These are phyloP conservation scores for Phalangium opilio DNA, from an alignment of 2,888 invertebrate genomes.

Conservation along the genomic window DNA sequence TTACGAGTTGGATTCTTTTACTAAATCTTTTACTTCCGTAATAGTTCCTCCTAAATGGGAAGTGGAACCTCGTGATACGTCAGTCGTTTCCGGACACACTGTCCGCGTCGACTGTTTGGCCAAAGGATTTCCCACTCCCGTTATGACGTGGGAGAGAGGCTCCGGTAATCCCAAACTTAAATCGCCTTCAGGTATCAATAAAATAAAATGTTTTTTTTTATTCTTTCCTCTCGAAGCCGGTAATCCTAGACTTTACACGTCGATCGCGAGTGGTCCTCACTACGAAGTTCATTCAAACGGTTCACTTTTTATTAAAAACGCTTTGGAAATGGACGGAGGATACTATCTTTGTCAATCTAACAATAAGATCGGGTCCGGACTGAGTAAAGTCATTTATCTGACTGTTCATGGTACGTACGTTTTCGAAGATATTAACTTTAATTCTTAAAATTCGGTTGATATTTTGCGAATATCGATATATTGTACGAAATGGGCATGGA, in stretches of 20 bases:
- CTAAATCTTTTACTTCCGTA: slow-evolving; percentile 5
- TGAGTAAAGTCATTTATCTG: slow-evolving; percentile 34
- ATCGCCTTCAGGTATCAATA: not conserved
- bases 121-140: slow-evolving; percentile 21
- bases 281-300: slow-evolving; percentile 29
- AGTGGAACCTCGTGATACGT: slow-evolving; percentile 23
- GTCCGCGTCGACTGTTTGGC: slow-evolving; percentile 22
- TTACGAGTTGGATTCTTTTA: not conserved
- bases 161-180: slow-evolving; percentile 26
- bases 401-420: slow-evolving; percentile 34
- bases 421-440: not conserved
- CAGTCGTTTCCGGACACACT: slow-evolving; percentile 23
- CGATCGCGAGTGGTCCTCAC: slow-evolving; percentile 20
- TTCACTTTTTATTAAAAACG: slow-evolving; percentile 41
- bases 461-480: too few species aligned
- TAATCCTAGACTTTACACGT: slow-evolving; percentile 23
- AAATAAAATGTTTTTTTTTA: not conserved
- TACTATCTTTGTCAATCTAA: slow-evolving; percentile 36
- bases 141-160: slow-evolving; percentile 24
- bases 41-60: slow-evolving; percentile 24
- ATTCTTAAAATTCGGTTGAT: too few species aligned
- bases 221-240: slow-evolving; percentile 19
- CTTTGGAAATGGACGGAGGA: slow-evolving; percentile 32
- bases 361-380: slow-evolving; percentile 35
- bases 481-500: too few species aligned